Base-by-base conservation (phyloP, 2,113 vertebrate genomes). In the Pelmatolapia mariae region DNA sequence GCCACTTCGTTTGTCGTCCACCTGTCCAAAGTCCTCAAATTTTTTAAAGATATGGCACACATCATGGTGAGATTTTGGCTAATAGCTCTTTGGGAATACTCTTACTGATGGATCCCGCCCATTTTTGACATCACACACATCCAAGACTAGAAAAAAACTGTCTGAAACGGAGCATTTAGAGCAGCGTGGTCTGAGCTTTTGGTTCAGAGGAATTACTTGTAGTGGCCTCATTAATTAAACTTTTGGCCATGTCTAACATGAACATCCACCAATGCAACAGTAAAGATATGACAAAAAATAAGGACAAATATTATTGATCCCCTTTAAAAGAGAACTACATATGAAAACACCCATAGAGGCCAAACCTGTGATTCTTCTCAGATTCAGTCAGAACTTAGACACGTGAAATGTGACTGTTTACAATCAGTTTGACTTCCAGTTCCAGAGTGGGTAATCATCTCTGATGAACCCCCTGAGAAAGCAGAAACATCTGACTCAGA, bases 71-170 rank as follows among this genome's bases (percentile, higher is more conserved):
- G 19, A n/a, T 38, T 68, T 68, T 68, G 63, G 33, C 33, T 68
- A 40, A 38, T 22, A 68, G 33, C 0, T 68, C 63, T 68, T 68
- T 13, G 4, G 0, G 63, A 68, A 40, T 68, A 11, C 7, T 13
- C n/a, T 40, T 68, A 38, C 33, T 38, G 61, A 38, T 0, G n/a
- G 5, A 43, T 16, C n/a, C 2, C 0, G 5, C 5, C 7, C 36
- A 6, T 71, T 15, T 0, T 16, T 71, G n/a, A 16, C 66, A 24
- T 43, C 63, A 15, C 38, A 16, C 66, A 16, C 12, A 71, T 71
- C 8, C 38, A 45, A 45, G 8, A 1, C 22, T 18, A 26, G 13
- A 36, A 43, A 43, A 71, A 26, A 73, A 73, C 57, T 19, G 38
- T 18, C 8, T 73, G 38, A 73, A 73, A 73, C 38, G 26, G 68